phyloP scores from a whole-genome alignment of 2,113 vertebrate genomes.

The Cryptomyrus ogoouensis region DNA sequence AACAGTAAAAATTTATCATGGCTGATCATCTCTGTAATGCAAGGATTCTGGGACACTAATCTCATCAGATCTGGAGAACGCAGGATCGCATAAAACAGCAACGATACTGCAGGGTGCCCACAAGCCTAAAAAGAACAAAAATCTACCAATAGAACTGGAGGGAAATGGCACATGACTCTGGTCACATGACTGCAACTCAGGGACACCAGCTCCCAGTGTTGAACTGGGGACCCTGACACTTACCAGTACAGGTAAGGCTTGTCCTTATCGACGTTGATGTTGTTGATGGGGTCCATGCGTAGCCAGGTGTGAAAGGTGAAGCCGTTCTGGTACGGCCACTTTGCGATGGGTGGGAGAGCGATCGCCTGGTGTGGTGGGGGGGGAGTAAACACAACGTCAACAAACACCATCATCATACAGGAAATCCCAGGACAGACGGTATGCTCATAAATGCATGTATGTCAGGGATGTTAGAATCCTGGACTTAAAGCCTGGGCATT shows the following conservation, averaged over 20 bases:
- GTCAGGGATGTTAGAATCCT: background rate
- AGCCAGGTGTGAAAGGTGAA: constrained; percentile 99
- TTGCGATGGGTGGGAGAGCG: constrained; percentile 94
- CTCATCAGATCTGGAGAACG: background rate
- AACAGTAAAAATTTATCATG: background rate
- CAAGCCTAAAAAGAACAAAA: background rate
- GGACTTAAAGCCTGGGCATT: background rate
- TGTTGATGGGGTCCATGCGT: constrained; percentile 95
- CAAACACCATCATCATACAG: background rate
- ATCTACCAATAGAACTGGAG: background rate
- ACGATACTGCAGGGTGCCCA: background rate
- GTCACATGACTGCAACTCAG: background rate
- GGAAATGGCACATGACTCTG: background rate
- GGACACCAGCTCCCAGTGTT: background rate
- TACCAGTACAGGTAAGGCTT: constrained; percentile 98
- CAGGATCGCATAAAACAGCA: background rate
- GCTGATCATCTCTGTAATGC: background rate
- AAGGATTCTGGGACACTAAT: background rate
- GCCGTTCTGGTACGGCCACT: constrained; percentile 97
- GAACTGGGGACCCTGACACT: constrained; percentile 41
- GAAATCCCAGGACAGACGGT: background rate
- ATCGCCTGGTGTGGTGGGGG: constrained; percentile 70
- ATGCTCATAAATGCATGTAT: background rate
- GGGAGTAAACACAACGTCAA: background rate
- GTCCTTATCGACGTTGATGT: constrained; percentile 97